Base-by-base conservation (phyloP, 1,140 invertebrate genomes). In the Panulirus ornatus region DNA sequence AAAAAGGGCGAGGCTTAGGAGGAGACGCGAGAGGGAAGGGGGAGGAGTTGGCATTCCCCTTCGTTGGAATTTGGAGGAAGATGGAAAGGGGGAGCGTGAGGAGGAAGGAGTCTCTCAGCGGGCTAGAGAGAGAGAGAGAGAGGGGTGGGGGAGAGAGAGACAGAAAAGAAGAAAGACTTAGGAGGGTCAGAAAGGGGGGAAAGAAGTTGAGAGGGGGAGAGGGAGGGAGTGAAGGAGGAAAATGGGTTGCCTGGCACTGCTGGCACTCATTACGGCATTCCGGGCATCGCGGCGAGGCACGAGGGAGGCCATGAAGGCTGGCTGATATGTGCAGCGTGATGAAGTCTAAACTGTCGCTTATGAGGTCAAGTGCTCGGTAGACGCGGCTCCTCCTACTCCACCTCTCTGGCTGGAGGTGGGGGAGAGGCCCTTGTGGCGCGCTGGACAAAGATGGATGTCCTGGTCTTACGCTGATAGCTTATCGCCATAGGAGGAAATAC, bases 251-350 rank as follows among this genome's bases (percentile, higher is more conserved):
- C 58, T 44, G 58, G 47, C 54, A 54, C 36, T 76, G 36, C 63
- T 87, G 84, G 84, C 84, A 79, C 84, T 87, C 84, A 79, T 87
- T 87, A 87, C 84, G 79, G 27, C 84, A 87, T 87, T 87, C 84
- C 84, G 34, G 75, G 84, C 84, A 87, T 87, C 36, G 73, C 84
- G 34, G 36, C 36, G 84, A 44, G 84, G 47, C 84, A 87, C 84
- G 27, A 27, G n/a, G 70, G 75, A 5, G 19, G 73, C 75, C 54
- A n/a, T 44, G 44, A 54, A 36, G 51, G 30, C 34, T 38, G 38
- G 51, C 30, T 73, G 84, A 76, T 87, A 87, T 87, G 76, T 78
- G 58, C 54, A 44, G 84, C 75, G 44, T 87, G 84, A 87, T 87
- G 84, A 66, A 87, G 44, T 79, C 84, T 63, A 27, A 87, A 87